These are phyloP conservation scores for Ophthalmolycus amberensis DNA, from an alignment of 2,113 vertebrate genomes.

Conservation along the genomic window DNA sequence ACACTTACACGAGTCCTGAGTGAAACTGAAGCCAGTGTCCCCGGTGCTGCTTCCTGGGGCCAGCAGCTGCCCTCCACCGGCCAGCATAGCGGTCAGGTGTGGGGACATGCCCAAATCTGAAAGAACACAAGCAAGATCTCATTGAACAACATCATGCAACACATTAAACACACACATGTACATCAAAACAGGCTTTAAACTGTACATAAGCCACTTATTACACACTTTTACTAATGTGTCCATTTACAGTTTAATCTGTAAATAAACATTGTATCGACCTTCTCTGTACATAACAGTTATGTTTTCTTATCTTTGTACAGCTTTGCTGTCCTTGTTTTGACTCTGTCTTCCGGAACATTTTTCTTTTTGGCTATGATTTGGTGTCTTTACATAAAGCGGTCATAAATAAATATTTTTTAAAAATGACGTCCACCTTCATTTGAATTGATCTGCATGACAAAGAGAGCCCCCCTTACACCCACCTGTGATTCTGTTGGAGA, in stretches of 20 bases:
- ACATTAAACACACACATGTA: background rate
- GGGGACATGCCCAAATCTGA: slow-evolving; percentile 96
- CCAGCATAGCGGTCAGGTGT: slow-evolving; percentile 96
- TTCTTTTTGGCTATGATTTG: background rate
- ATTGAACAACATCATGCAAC: background rate
- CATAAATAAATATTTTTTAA: background rate
- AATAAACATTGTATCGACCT: background rate
- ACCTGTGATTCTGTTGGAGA: slow-evolving; percentile 98
- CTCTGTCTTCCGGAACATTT: background rate
- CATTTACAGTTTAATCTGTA: background rate
- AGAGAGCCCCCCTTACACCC: slow-evolving; percentile 17
- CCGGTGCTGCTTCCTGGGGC: slow-evolving; percentile 95
- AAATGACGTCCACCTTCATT: background rate
- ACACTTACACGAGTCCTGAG: slow-evolving; percentile 93
- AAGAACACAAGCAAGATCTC: slow-evolving; percentile 46
- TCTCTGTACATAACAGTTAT: background rate
- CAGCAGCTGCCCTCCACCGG: slow-evolving; percentile 88
- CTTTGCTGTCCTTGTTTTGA: background rate
- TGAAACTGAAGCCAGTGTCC: slow-evolving; percentile 97
- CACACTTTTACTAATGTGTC: background rate
- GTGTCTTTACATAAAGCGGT: background rate
- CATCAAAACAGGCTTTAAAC: slow-evolving; percentile 3
- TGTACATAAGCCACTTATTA: background rate
- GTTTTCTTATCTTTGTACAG: background rate
- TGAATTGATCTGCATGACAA: background rate